Evolutionary conservation across 2,888 invertebrate species (phyloP), one percentile per base, ranked within the genome.

Genomic region (Pachycephus smyrnensis): DNA sequence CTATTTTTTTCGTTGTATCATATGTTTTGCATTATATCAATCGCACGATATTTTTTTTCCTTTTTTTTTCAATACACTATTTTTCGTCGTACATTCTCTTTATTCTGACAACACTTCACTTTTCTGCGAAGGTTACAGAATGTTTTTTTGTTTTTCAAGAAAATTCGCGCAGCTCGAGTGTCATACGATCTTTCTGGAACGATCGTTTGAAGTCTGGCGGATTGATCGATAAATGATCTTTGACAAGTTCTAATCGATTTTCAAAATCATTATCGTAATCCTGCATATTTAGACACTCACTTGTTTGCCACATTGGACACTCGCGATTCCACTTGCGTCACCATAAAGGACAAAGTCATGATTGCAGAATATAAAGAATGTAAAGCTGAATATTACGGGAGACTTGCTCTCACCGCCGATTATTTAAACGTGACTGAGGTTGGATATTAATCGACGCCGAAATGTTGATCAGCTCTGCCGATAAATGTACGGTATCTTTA

Each of bases 271-370:
- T 33, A 33, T 3, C 23, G 6, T 55, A 55, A 55, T 55, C 40
- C 40, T 55, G 0, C 6, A 55, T 55, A 55, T 55, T 23, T 55
- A 23, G 23, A 2, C 71, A 71, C 71, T 71, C 71, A 71, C 71
- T 71, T 32, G 71, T 4, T 32, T 0, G 31, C 71, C n/a, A 32
- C 12, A 15, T 71, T 32, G 31, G 71, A 30, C 71, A 71, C 71
- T 32, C 71, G 30, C 71, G 32, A 71, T 32, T 71, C 71, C 71
- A 71, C 71, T 71, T 71, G 71, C 31, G 71, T 71, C 71, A 32
- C 32, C 71, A 71, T 71, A 15, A 71, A 71, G 71, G 31, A 55
- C 40, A 55, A 55, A 55, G 40, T 23, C 40, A 55, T 55, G 40
- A 55, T 55, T 55, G 40, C n/a, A n/a, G n/a, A n/a, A n/a, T n/a